Evolutionary conservation across 2,888 invertebrate genomes (phyloP), one percentile per base, ranked within the genome.

Genomic region (Bedellia somnulentella): DNA sequence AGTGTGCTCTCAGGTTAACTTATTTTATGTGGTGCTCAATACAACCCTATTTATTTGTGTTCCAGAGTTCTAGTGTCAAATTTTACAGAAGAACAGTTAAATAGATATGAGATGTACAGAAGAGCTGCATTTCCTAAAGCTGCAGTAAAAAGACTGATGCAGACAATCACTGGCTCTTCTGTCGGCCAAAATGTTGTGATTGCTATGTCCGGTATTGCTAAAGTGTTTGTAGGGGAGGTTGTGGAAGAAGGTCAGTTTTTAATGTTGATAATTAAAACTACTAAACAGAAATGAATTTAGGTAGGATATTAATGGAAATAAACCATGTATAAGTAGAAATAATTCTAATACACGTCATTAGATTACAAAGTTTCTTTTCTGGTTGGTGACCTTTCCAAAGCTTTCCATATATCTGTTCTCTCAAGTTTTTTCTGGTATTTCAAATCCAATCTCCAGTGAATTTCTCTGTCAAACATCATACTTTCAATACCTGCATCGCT

Each of bases 101-200:
- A 98, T 57, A 82, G 98, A 42, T 99, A 99, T 76, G 99, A 99
- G 78, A 97, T 98, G 93, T 99, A 91, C 56, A 78, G 99, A 40
- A 79, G 99, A 49, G 89, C 98, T 0, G 95, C 97, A 0, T 98
- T 99, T 60, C 98, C 98, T 0, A 98, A 97, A 68, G 96, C 98
- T 23, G 91, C 97, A 1, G 94, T 99, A 2, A 96, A 95, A 68
- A 80, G 96, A 42, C 81, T 96, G 41, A 98, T 99, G 93, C 96
- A 98, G 70, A 95, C 96, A 1, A 94, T 97, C 34, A 95, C 98
- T 0, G 97, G 97, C 0, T 89, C 93, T 53, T 90, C 96, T 0
- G 93, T 98, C 1, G 94, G 96, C 1, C 98, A 98, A 57, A 98
- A 98, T 79, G 98, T 98, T 27, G 97, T 99, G 0, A 99, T 99